phyloP scores from a whole-genome alignment of 2,113 vertebrate species.

The Mormyrus iriodes region DNA sequence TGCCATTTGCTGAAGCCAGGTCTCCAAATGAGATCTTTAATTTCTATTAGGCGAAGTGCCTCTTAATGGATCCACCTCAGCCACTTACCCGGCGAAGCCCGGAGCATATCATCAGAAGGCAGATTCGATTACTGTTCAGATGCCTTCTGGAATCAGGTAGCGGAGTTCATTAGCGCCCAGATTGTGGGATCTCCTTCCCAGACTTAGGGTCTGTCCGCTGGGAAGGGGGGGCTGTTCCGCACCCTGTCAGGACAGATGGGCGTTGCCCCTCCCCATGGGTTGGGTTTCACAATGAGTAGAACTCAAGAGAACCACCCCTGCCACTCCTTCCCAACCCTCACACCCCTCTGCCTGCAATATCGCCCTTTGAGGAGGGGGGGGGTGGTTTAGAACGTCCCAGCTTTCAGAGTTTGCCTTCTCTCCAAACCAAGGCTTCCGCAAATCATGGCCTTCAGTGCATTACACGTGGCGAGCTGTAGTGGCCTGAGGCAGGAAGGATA shows the following conservation, averaged over 20 bases:
- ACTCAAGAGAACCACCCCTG: constrained; percentile 31
- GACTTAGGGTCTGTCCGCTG: constrained; percentile 28
- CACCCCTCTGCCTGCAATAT: constrained; percentile 24
- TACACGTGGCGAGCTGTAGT: not conserved
- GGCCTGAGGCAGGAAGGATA: not conserved
- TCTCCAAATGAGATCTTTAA: constrained; percentile 40
- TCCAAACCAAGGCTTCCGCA: not conserved
- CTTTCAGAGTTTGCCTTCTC: not conserved
- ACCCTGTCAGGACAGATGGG: constrained; percentile 62
- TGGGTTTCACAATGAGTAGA: constrained; percentile 58
- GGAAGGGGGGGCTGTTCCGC: constrained; percentile 19
- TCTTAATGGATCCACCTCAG: constrained; percentile 42
- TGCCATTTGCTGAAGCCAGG: constrained; percentile 8
- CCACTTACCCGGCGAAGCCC: constrained; percentile 23
- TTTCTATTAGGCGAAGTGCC: constrained; percentile 43
- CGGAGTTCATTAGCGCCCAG: constrained; percentile 40
- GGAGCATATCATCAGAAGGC: constrained; percentile 32
- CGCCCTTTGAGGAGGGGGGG: not conserved
- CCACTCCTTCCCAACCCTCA: constrained; percentile 15
- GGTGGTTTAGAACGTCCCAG: not conserved
- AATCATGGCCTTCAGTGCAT: not conserved
- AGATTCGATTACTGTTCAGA: constrained; percentile 46
- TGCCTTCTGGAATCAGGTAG: constrained; percentile 41
- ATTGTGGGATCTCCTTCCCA: constrained; percentile 32
- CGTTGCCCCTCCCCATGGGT: constrained; percentile 51